Base-by-base conservation (phyloP, 2,797 vertebrate genomes). In the Liparis tanakae region DNA sequence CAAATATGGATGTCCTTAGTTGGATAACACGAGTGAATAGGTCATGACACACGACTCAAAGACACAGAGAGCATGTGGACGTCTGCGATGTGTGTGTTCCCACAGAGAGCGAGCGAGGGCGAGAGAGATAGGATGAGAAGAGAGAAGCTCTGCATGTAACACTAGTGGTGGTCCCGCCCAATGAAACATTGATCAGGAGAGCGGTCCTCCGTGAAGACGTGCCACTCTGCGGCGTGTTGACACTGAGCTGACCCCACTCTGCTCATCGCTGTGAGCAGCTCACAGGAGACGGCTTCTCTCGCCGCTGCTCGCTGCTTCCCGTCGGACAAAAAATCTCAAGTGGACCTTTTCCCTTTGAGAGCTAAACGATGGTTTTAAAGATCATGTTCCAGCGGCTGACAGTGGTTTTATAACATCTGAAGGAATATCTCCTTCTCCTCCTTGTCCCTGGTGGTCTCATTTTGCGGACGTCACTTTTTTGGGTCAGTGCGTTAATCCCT, bases 401-500 rank as follows among this genome's bases (percentile, higher is more conserved):
- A 84, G 65, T 71, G 78, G 80, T 69, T 67, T 63, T 41, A 41
- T 14, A 82, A 76, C 85, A 87, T 82, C 77, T 82, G 72, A 89
- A 83, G 86, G 89, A 90, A 88, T 67, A 73, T 76, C 75, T 77
- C 63, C 86, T 90, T 91, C 84, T 81, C 72, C 67, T 83, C 76
- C 50, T 72, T 76, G 76, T 92, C 91, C 87, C 90, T 14, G 41
- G 81, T 89, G 91, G 85, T 88, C 86, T 91, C 82, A 85, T 91
- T 93, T 84, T 84, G 88, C 25, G 59, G 88, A 89, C 92, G 84
- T 91, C 88, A 81, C 85, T 88, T 93, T 93, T 93, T 91, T 93
- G 93, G 93, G 92, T 94, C 93, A 94, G 83, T 36, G 92, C 94
- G 92, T 93, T 94, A 94, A 95, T 94, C 87, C 87, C 83, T 88